Evolutionary conservation across 2,888 invertebrate genomes (phyloP), one percentile per base, ranked within the genome.

Genomic region (Eupelmus urozonus): DNA sequence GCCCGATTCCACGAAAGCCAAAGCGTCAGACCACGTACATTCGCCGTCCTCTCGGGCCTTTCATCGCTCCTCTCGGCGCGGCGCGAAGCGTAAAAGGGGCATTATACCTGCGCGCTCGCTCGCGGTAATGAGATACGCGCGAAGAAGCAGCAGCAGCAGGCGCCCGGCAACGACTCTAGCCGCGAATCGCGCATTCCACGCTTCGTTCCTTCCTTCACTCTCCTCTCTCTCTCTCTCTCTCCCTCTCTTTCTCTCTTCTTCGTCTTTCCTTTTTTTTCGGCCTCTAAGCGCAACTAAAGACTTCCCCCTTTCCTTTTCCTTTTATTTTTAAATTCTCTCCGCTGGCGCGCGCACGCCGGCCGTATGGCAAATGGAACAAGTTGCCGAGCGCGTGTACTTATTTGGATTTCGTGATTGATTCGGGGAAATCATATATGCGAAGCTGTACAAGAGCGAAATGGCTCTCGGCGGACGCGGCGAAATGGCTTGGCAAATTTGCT

Each of bases 341-440:
- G n/a, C n/a, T n/a, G n/a, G n/a, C n/a, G n/a, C 40, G 29, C 67
- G 23, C 1, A 1, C 5, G 16, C 23, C 5, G 20, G 66, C 29
- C 51, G 20, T 23, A 55, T 66, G n/a, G 29, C 53, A 23, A 5
- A 16, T 20, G n/a, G 11, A 51, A 55, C 53, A 51, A 27, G 5
- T 49, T 20, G 25, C n/a, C 34, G 34, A 34, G 34, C 45, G 29
- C 29, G 16, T 49, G 25, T 69, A 40, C 59, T 75, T 67, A 69
- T 62, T 67, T 75, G 53, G 53, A 75, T 69, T 75, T 25, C 59
- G 13, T 23, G 62, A 75, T 69, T 62, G 67, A 62, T 69, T 69
- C 75, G 69, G 42, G 16, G 55, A 76, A 69, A 20, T 60, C 62
- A 60, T 67, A 60, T n/a, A n/a, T 34, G n/a, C 51, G 66, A 34